phyloP scores from a whole-genome alignment of 2,888 invertebrate species.

The Steinernema hermaphroditum region DNA sequence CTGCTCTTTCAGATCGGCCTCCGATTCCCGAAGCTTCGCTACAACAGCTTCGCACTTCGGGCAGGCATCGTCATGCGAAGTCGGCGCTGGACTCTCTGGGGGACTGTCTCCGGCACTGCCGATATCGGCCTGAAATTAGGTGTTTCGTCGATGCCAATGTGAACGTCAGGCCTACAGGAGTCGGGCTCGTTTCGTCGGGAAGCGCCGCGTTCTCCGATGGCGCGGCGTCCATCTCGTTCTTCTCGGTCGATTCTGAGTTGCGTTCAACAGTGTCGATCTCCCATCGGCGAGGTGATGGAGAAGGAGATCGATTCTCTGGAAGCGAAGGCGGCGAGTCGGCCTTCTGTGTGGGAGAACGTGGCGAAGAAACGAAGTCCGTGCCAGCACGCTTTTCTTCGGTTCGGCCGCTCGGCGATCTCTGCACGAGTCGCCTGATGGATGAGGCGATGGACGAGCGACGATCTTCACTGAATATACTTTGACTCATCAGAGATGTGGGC shows the following conservation, averaged over 20 bases:
- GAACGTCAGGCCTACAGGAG: not conserved
- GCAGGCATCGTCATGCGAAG: constrained; percentile 7
- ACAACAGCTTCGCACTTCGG: not conserved
- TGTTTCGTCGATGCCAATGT: not conserved
- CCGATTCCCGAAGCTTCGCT: not conserved
- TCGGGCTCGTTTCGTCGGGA: not conserved
- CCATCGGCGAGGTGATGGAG: not conserved
- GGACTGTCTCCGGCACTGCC: not conserved
- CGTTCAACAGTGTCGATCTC: not conserved
- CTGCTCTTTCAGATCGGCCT: constrained; percentile 42
- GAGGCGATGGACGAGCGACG: not conserved
- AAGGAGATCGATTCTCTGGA: not conserved
- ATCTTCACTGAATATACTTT: not conserved
- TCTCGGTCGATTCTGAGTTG: not conserved
- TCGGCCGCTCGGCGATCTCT: not conserved
- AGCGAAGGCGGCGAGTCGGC: not conserved
- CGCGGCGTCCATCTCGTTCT: not conserved
- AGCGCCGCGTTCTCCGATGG: constrained; percentile 11
- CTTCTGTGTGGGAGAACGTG: not conserved
- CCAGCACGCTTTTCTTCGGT: not conserved
- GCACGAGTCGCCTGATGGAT: not conserved
- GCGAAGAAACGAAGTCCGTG: not conserved
- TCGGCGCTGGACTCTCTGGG: constrained; percentile 4
- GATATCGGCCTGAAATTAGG: not conserved
- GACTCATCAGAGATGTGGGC: not conserved